phyloP scores from a whole-genome alignment of 2,888 invertebrate genomes.

The Pecten maximus region DNA sequence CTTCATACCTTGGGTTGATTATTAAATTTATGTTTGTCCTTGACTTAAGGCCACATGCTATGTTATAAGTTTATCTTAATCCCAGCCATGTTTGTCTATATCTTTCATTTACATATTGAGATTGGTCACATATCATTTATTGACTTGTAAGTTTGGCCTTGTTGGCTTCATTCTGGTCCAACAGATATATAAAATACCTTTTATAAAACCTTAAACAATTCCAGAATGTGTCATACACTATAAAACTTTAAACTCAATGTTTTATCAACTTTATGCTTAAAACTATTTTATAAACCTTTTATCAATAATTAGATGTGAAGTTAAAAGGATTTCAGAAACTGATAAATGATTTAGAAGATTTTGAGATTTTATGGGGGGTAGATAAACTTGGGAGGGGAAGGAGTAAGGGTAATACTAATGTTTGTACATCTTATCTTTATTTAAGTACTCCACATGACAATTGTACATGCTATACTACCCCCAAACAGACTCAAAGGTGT shows the following conservation, averaged over 20 bases:
- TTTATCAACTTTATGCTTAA: too few species aligned
- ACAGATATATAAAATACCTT: too few species aligned
- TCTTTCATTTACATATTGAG: background rate
- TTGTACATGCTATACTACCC: background rate
- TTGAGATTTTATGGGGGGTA: background rate
- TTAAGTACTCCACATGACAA: background rate
- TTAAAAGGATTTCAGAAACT: background rate
- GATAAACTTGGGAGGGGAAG: background rate
- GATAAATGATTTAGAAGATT: background rate
- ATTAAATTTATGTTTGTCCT: constrained; percentile 2
- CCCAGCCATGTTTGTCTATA: background rate
- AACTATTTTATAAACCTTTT: too few species aligned
- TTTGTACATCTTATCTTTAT: background rate
- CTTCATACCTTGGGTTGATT: background rate
- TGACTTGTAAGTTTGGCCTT: background rate
- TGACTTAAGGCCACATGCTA: background rate
- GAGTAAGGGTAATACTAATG: background rate
- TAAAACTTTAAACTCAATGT: too few species aligned
- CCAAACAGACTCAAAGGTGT: background rate
- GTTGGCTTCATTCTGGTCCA: background rate
- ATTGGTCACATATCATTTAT: background rate
- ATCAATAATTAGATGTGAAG: background rate
- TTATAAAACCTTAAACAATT: too few species aligned
- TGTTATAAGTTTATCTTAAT: background rate
- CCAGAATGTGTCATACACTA: too few species aligned